Conservation (phyloP, 2,113 vertebrate genomes). For the Gavia stellata region DNA sequence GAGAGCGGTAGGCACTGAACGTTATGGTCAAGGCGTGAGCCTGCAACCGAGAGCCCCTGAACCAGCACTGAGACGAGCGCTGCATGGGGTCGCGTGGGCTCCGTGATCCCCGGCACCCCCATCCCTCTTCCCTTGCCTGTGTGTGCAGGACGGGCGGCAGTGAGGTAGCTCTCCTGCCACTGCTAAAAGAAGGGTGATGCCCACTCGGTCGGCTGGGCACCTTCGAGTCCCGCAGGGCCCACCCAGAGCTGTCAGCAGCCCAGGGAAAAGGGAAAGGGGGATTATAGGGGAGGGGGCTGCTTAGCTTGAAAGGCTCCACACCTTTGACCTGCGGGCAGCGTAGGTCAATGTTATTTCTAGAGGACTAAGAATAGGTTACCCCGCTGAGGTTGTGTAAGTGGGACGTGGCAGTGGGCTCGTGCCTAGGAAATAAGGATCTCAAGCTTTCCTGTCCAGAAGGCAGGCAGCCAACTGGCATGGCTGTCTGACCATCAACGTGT, state of each 20-base stretch:
- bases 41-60: neutral
- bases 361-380: neutral
- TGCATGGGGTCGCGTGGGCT: accelerated
- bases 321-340: neutral
- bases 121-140: neutral
- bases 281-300: neutral
- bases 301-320: neutral
- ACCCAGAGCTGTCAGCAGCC: neutral
- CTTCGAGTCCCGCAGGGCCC: neutral
- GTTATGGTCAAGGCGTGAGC: neutral
- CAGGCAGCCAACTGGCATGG: neutral
- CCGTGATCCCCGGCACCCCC: neutral
- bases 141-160: neutral
- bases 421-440: neutral
- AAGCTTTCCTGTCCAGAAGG: neutral
- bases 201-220: neutral
- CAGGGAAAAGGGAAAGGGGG: neutral
- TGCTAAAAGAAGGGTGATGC: neutral
- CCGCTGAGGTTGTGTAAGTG: neutral
- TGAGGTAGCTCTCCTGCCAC: neutral
- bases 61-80: neutral
- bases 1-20: neutral
- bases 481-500: neutral
- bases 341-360: neutral
- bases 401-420: too few species aligned